Evolutionary conservation across 2,113 vertebrate species (phyloP).

Genomic region (Rallus limicola): DNA sequence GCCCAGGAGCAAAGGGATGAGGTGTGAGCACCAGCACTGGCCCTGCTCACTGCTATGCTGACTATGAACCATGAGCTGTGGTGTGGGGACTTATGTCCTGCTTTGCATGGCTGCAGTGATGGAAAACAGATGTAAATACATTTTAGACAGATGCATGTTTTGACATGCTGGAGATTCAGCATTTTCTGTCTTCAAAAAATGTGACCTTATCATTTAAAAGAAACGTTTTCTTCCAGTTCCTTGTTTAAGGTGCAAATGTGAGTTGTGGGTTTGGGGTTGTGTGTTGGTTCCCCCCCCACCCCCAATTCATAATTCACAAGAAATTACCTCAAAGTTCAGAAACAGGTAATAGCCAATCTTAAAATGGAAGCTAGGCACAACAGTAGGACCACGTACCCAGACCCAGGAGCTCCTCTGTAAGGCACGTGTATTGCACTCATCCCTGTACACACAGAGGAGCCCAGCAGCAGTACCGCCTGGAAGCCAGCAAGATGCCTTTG

Average conservation of each 20-base stretch:
- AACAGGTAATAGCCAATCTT: neutral
- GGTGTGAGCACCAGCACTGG: neutral
- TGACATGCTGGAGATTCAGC: neutral
- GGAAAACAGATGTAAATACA: neutral
- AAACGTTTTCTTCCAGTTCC: neutral
- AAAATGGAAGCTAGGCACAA: no score
- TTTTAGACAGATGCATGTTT: neutral
- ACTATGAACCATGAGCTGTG: neutral
- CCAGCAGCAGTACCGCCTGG: neutral
- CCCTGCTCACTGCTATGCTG: neutral
- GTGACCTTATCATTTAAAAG: neutral
- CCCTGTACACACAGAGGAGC: neutral
- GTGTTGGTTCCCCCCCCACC: no score
- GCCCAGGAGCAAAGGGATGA: neutral
- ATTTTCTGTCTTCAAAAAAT: neutral
- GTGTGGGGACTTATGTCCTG: neutral
- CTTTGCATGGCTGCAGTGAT: neutral
- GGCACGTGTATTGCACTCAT: fast-evolving
- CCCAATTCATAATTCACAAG: neutral
- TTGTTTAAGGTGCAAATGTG: neutral
- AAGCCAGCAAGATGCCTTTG: neutral
- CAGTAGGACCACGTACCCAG: fast-evolving
- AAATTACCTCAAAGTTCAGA: neutral
- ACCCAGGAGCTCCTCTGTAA: fast-evolving
- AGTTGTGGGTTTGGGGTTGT: neutral